Conservation (phyloP, 2,888 invertebrate species). For the Phymatocera aterrima region DNA sequence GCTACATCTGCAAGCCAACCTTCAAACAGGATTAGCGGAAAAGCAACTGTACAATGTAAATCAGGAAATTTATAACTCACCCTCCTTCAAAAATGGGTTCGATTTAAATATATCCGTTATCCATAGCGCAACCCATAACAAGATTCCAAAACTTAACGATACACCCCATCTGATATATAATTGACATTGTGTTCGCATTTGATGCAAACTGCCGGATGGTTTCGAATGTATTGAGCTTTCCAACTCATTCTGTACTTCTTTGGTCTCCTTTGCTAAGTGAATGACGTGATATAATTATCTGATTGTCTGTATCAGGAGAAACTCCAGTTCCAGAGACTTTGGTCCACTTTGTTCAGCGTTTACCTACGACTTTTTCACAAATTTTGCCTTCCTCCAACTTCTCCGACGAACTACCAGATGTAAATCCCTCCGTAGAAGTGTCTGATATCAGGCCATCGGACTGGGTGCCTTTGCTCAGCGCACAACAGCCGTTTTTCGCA, state of each 20-base stretch:
- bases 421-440: slow-evolving; percentile 41
- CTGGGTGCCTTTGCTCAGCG: slow-evolving; percentile 71
- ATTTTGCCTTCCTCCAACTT: not conserved
- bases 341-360: not conserved
- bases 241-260: not conserved
- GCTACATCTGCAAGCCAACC: slow-evolving; percentile 50
- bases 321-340: not conserved
- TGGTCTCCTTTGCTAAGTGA: not conserved
- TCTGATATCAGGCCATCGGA: slow-evolving; percentile 49
- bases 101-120: slow-evolving; percentile 53
- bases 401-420: slow-evolving; percentile 23
- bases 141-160: slow-evolving; percentile 58
- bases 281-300: not conserved
- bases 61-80: slow-evolving; percentile 2
- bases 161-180: slow-evolving; percentile 59
- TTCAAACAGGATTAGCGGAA: slow-evolving; percentile 33
- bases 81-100: slow-evolving; percentile 47
- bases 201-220: slow-evolving; percentile 9
- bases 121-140: slow-evolving; percentile 61
- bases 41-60: not conserved
- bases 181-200: slow-evolving; percentile 2
- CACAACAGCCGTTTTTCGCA: slow-evolving; percentile 73
- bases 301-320: not conserved
- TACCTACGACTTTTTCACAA: not conserved
- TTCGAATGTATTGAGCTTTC: not conserved